Base-by-base conservation (phyloP, 1,140 invertebrate species). In the Branchinecta lindahli region DNA sequence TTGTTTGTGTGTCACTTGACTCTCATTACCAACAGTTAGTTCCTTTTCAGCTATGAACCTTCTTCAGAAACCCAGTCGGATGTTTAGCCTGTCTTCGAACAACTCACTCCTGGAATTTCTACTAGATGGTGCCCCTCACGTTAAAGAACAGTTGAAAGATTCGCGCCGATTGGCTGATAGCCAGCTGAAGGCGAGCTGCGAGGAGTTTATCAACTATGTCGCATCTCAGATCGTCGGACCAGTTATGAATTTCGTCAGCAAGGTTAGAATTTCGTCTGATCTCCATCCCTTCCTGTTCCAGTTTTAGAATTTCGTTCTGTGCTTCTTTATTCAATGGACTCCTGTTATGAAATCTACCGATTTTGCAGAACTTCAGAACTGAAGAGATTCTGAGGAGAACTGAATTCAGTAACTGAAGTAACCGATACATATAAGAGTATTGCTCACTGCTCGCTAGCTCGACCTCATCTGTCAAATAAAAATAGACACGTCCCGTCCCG, bases 131-230 rank as follows among this genome's bases (percentile, higher is more conserved):
- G 91, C 94, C 8, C 93, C 94, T 0, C 87, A 92, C 79, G 93
- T 97, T 47, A 88, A 85, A 74, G 94, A 97, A 77, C 88, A 94
- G 76, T 83, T 94, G 69, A 81, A 96, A 67, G 94, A 98, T 78
- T 97, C 94, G 0, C 86, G 94, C 72, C 93, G 94, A 78, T 92
- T 96, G 75, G 93, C 97, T 3, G 94, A 98, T 76, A 85, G 88
- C 33, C 90, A 93, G 75, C 79, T 98, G 68, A 98, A 97, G 80
- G 82, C 81, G 12, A 86, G 88, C n/a, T 98, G 95, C 81, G 94
- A 97, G 77, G 82, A 82, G 46, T 92, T 96, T 73, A 97, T 98
- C 66, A 84, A 86, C 66, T 84, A 92, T 77, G 84, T 87, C 0
- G 89, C 92, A 0, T 84, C 87, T 47, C 78, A 87, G 66, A 80